These are phyloP conservation scores for Lasiommata megera DNA, from an alignment of 2,888 invertebrate genomes.

Conservation along the genomic window DNA sequence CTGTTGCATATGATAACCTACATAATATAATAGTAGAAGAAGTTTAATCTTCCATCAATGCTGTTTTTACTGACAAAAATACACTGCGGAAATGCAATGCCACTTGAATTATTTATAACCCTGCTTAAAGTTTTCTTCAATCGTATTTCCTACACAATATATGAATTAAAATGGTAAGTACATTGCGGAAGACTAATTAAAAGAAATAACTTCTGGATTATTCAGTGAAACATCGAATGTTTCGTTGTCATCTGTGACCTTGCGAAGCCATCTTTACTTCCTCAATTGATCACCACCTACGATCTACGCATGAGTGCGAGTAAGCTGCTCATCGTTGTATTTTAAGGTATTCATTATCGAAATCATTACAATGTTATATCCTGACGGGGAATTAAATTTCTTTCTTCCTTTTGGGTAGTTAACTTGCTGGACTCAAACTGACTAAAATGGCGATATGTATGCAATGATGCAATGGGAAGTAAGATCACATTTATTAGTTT, in stretches of 20 bases:
- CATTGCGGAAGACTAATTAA: slow-evolving; percentile 5
- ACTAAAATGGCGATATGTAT: too few species aligned
- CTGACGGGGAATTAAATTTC: too few species aligned
- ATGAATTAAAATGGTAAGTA: background rate
- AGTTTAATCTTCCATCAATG: too few species aligned
- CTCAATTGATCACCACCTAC: slow-evolving; percentile 6
- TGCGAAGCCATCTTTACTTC: slow-evolving; percentile 4
- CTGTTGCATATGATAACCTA: too few species aligned
- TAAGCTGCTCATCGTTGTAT: background rate
- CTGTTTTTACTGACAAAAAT: background rate
- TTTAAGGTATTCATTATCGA: background rate
- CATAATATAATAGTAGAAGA: too few species aligned
- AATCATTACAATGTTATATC: too few species aligned
- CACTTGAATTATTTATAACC: background rate
- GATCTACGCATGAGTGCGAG: background rate
- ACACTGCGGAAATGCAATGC: background rate
- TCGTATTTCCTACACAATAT: background rate
- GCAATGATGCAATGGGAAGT: too few species aligned
- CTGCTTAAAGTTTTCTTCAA: slow-evolving; percentile 1
- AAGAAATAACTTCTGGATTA: background rate
- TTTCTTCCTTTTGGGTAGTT: too few species aligned
- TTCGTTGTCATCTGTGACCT: background rate
- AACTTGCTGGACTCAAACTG: too few species aligned
- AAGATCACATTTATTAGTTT: too few species aligned
- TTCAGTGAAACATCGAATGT: slow-evolving; percentile 1